Evolutionary conservation across 2,113 vertebrate species (phyloP).

Genomic region (Cyanoderma ruficeps): DNA sequence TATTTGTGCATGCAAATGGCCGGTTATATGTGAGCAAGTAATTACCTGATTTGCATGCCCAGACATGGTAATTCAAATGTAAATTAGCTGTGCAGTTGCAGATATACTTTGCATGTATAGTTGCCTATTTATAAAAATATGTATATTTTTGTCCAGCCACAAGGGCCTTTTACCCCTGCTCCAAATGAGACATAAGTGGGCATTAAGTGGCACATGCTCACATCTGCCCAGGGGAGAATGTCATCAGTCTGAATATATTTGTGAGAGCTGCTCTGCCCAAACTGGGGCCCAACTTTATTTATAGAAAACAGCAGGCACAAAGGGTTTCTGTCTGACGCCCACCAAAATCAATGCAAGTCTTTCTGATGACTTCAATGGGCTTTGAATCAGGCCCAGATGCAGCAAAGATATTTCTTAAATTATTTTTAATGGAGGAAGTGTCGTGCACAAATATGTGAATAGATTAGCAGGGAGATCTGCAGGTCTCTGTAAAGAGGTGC

Average conservation of each 20-base stretch:
- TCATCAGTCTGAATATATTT: background rate
- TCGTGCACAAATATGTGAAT: slow-evolving; percentile 39
- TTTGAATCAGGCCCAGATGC: background rate
- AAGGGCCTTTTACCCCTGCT: background rate
- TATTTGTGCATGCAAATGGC: slow-evolving; percentile 64
- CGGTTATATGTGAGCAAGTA: slow-evolving; percentile 55
- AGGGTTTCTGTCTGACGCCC: background rate
- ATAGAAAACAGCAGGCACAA: background rate
- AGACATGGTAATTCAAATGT: slow-evolving; percentile 68
- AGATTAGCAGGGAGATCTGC: slow-evolving; percentile 15
- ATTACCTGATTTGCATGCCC: slow-evolving; percentile 68
- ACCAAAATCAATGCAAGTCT: background rate
- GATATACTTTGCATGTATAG: slow-evolving; percentile 38
- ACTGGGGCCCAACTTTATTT: slow-evolving; percentile 4
- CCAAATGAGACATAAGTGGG: background rate
- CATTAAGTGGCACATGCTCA: background rate
- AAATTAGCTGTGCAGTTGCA: slow-evolving; percentile 55
- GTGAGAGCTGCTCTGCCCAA: background rate
- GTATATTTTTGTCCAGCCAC: slow-evolving; percentile 19
- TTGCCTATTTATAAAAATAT: slow-evolving; percentile 32
- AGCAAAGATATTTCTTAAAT: slow-evolving; percentile 21
- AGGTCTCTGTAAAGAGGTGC: background rate
- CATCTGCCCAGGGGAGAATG: slow-evolving; percentile 15
- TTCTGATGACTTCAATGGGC: background rate
- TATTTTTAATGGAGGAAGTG: slow-evolving; percentile 24